Evolutionary conservation across 1,140 invertebrate genomes (phyloP), one percentile per base, ranked within the genome.

Genomic region (Bombus breviceps): DNA sequence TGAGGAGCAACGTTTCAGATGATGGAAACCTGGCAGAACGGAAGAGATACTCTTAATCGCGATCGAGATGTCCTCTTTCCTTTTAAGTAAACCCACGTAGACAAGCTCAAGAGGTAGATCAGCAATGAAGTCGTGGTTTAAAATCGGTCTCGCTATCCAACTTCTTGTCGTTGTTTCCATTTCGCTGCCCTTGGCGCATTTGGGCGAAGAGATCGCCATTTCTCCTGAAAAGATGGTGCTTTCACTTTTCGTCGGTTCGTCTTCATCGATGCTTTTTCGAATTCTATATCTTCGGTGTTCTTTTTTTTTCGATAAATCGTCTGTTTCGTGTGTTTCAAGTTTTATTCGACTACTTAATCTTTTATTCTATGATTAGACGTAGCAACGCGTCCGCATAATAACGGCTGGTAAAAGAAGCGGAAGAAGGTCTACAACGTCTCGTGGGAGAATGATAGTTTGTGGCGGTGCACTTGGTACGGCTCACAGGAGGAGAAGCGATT

Each of bases 1-100:
- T 12, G 96, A 95, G n/a, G 95, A 95, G 6, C 97, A 97, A 76
- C 98, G 96, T 92, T 98, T 98, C 25, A 98, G 94, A 94, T 98
- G 97, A 57, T 95, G 95, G 34, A 98, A 95, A 32, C 95, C 94
- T 5, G 96, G 96, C 43, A 98, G 76, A 10, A 93, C 28, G 95
- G 96, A 84, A 95, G 89, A 83, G 95, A 96, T 89, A 95, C 92
- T 92, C 96, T 96, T 47, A 39, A 98, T 96, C 0, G 97, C 95
- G 85, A 94, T 95, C 8, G 97, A 97, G n/a, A 97, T 97, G 28
- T 96, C 93, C 92, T 96, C 97, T 32, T 96, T 96, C 68, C 97
- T 95, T 77, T 94, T 95, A 37, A 98, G 93, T 59, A 94, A 93
- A 43, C 95, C 97, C 12, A 96, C 94, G 90, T 96, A 97, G 2